Evolutionary conservation across 2,797 vertebrate genomes (phyloP), one percentile per base, ranked within the genome.

Genomic region (Rousettus madagascariensis): DNA sequence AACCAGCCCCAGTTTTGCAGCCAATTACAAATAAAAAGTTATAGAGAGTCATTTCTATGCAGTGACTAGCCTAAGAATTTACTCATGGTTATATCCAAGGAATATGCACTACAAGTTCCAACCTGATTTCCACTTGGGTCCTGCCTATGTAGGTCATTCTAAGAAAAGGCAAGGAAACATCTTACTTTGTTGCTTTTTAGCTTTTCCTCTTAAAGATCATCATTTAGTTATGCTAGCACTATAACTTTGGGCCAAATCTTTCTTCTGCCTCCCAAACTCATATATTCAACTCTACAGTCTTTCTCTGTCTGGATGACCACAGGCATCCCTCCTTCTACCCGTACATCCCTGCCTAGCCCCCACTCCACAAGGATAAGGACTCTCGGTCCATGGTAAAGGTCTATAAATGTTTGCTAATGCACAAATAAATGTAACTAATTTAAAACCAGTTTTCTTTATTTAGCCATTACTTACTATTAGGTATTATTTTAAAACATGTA

Each of bases 121-220:
- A 90, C 22, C 55, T 92, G 43, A 83, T 68, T 83, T 93, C 83
- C 15, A 94, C 10, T 51, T 90, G 43, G 43, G 94, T 43, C 63
- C 33, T 90, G 19, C 30, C 86, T 92, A 84, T 85, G 71, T 75
- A 91, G 77, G 59, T 94, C 75, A 90, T 92, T 96, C 79, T 89
- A 86, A 93, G 28, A 78, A 89, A 91, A 96, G 43, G 22, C 19
- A 68, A 68, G 41, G 46, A 90, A 74, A 57, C 15, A 72, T 33
- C 71, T 89, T 86, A 72, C 49, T 90, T 86, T 72, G 46, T 30
- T 92, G 49, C 15, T 84, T 90, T 86, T 92, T 75, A 93, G 65
- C 49, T 43, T 93, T 92, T 90, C 55, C 41, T 96, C 59, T 90
- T 88, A 43, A 90, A 95, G 41, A 88, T 55, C 19, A 49, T 51